Evolutionary conservation across 2,888 invertebrate genomes (phyloP), one percentile per base, ranked within the genome.

Genomic region (Molanna angustata): DNA sequence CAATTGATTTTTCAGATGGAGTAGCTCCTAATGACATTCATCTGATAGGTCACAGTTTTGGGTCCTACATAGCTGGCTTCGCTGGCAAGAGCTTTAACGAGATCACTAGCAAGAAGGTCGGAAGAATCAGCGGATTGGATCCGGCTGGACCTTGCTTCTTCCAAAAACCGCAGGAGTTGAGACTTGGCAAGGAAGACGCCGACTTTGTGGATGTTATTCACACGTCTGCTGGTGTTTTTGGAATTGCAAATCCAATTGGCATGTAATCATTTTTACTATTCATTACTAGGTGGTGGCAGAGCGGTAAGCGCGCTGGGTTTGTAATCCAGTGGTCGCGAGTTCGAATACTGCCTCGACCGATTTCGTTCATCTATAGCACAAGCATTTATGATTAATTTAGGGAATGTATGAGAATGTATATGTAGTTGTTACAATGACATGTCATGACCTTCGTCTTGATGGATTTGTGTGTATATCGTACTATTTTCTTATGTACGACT

Each of bases 121-220:
- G 21, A 3, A 46, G 51, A 13, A 57, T 57, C 20, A 54, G 43
- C 1, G 57, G 46, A 17, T 44, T 57, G 16, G 57, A 57, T 41
- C 54, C 54, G 3, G 57, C 57, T 4, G 57, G 59, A 33, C 61
- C 62, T 9, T 62, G 62, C 50, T 57, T 57, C 48, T 59, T 56
- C 33, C 35, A 41, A 9, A 52, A 56, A 39, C 41, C 41, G 18
- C 21, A 47, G 3, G 32, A 50, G 2, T 27, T 48, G 11, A 47
- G 51, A 14, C 35, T 57, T 13, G 20, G 11, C 20, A 40, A 19
- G 4, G 31, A 18, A 9, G 57, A 57, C 32, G 57, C 57, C 3
- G 47, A 43, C 13, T 57, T 57, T 33, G 51, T 57, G 4, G 57
- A 57, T 19, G 52, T 57, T 20, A 60, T 60, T 3, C 60, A 57